Percentiles rank a stretch among this genome's conserved stretches.
phyloP scores from a whole-genome alignment of 2,113 vertebrate genomes.

The Coptodon bakossiorum region DNA sequence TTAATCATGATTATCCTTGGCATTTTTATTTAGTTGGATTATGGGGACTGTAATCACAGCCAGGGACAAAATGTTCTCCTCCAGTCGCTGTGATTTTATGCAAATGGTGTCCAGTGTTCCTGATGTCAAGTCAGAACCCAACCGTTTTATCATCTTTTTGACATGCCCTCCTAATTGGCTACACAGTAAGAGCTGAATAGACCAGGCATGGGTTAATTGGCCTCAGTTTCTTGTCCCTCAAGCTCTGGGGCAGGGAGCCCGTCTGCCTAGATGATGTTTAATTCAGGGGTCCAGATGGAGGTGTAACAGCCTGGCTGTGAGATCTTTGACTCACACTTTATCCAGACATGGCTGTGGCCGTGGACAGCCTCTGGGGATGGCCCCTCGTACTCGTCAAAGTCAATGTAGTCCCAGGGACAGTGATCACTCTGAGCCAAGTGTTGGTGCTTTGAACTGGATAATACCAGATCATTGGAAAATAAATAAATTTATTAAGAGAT shows the following conservation, averaged over 20 bases:
- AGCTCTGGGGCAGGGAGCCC: slow-evolving; percentile 36
- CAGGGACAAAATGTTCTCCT: not conserved
- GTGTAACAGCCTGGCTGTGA: slow-evolving; percentile 39
- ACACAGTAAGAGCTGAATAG: slow-evolving; percentile 33
- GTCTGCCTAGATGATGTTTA: slow-evolving; percentile 59
- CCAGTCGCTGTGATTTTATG: not conserved
- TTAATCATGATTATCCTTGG: not conserved
- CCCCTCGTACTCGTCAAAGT: not conserved
- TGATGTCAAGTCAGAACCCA: slow-evolving; percentile 10
- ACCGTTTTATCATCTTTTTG: slow-evolving; percentile 4
- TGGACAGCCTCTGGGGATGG: not conserved
- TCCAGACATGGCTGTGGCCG: slow-evolving; percentile 28
- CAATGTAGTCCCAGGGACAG: not conserved
- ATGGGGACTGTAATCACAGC: not conserved
- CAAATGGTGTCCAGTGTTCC: not conserved
- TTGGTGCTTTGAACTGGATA: not conserved
- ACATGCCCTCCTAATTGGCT: slow-evolving; percentile 41
- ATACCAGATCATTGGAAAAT: not conserved
- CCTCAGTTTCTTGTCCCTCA: slow-evolving; percentile 13
- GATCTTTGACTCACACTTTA: slow-evolving; percentile 36
- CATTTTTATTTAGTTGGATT: not conserved
- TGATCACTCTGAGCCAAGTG: not conserved
- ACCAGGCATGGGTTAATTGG: slow-evolving; percentile 55
- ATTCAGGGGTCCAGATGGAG: slow-evolving; percentile 63
- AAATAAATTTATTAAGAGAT: not conserved